Evolutionary conservation across 2,113 vertebrate genomes (phyloP), one percentile per base, ranked within the genome.

Genomic region (Silurus meridionalis): DNA sequence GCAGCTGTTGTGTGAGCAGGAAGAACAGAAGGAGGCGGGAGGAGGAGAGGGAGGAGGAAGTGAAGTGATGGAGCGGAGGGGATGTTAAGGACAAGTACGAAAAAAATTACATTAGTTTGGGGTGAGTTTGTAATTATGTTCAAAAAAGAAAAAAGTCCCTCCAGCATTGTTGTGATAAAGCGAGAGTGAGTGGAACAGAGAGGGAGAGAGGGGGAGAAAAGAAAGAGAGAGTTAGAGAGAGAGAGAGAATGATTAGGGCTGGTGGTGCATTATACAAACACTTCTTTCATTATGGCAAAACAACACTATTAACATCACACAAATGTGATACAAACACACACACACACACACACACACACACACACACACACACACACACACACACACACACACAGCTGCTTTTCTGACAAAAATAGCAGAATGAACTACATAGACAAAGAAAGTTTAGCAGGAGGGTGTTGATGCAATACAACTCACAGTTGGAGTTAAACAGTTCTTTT

Each of bases 1-100:
- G 93, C 93, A 95, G 93, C 93, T 94, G 94, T 90, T 92, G 91
- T 86, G 83, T 92, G 88, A 83, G 87, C 55, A 82, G 55, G 83
- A 48, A 78, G 81, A 84, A 66, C 37, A 71, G 52, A 74, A 77
- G 58, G 67, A 71, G 50, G 10, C 53, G 58, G 52, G 58, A 84
- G 69, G 57, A 80, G 82, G 83, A 69, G 60, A 85, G 57, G 63
- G 75, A 83, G 80, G 23, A 60, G 85, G 63, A 74, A 21, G 46
- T n/a, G 48, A 75, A 6, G 79, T 66, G 67, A 78, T 58, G 71
- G 69, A 48, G n/a, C 9, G 67, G 53, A 63, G 55, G 63, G 75
- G 58, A 55, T 83, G 82, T 78, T 84, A 60, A 58, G 77, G 78
- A 85, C 66, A 80, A 63, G 75, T 28, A 71, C 28, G 66, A 77